These are phyloP conservation scores for Ophion slaviceki DNA, from an alignment of 2,888 invertebrate species.

Conservation along the genomic window DNA sequence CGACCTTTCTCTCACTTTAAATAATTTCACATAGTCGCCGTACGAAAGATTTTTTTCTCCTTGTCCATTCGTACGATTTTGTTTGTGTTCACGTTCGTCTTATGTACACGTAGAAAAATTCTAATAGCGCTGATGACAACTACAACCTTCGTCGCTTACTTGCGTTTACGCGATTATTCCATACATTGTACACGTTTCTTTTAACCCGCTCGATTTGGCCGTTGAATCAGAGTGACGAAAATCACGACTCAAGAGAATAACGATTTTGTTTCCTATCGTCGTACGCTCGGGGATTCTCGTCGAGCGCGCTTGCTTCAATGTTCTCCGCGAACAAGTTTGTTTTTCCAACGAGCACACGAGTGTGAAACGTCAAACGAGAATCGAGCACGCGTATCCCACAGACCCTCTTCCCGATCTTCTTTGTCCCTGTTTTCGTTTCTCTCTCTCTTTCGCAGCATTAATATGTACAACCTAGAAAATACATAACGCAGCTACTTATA, in stretches of 20 bases:
- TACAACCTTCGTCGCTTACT: constrained; percentile 66
- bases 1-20: constrained; percentile 63
- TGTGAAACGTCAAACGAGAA: constrained; percentile 41
- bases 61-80: constrained; percentile 5
- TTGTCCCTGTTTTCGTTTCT: constrained; percentile 30
- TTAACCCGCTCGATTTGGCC: constrained; percentile 60
- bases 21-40: constrained; percentile 71
- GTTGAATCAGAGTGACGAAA: constrained; percentile 47
- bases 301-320: neutral
- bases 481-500: constrained; percentile 78
- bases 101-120: constrained; percentile 80
- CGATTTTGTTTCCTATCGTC: constrained; percentile 16
- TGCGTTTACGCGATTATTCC: constrained; percentile 69
- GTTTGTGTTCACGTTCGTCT: constrained; percentile 10
- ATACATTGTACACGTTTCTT: constrained; percentile 70
- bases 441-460: constrained; percentile 63
- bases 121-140: constrained; percentile 73
- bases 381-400: constrained; percentile 20
- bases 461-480: constrained; percentile 81
- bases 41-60: constrained; percentile 54
- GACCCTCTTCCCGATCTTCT: neutral
- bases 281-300: neutral
- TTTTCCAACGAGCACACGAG: constrained; percentile 8
- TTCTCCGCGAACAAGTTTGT: neutral
- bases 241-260: constrained; percentile 31